Evolutionary conservation across 2,888 invertebrate genomes (phyloP), one percentile per base, ranked within the genome.

Genomic region (Synanthedon formicaeformis): DNA sequence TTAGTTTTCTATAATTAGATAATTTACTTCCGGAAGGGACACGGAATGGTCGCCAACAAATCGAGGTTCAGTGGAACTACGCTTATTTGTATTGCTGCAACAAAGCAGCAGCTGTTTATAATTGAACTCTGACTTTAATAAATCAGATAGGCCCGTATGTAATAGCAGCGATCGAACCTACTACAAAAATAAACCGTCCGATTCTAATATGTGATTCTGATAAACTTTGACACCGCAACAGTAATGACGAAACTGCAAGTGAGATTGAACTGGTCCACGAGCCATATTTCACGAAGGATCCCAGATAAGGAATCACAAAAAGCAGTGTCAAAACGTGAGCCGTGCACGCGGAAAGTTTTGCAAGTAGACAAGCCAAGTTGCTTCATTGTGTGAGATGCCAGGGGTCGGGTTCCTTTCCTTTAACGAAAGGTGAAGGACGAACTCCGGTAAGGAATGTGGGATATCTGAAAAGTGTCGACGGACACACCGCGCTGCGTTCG

Each of bases 361-460:
- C 70, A 79, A 81, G 74, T 71, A 67, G 65, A 68, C 65, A 66
- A 63, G 64, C 66, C 61, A 67, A 23, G 69, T 74, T 69, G 64
- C 64, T 57, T 67, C 73, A 78, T 74, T 76, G 77, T 78, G 69
- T 71, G 69, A 69, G 71, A 71, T 66, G 72, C 67, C 73, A 66
- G 64, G 66, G 71, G 65, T 71, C 50, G 50, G 12, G 50, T 40
- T 73, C 75, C 73, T 76, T 75, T 77, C 75, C 67, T 73, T 74
- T 71, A 64, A 60, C 61, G 64, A 84, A 82, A 84, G 80, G 83
- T 81, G 83, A 84, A 84, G 85, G 84, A 78, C 77, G 55, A 23
- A 18, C 16, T 41, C 63, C 50, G 60, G 41, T 55, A 58, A 58
- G 75, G 71, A 73, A 75, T 77, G 71, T 65, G 66, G 72, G 69